Percentiles rank a stretch among this genome's conserved stretches.
Evolutionary conservation across 2,797 vertebrate genomes (phyloP).

Genomic region (Streptopelia turtur): DNA sequence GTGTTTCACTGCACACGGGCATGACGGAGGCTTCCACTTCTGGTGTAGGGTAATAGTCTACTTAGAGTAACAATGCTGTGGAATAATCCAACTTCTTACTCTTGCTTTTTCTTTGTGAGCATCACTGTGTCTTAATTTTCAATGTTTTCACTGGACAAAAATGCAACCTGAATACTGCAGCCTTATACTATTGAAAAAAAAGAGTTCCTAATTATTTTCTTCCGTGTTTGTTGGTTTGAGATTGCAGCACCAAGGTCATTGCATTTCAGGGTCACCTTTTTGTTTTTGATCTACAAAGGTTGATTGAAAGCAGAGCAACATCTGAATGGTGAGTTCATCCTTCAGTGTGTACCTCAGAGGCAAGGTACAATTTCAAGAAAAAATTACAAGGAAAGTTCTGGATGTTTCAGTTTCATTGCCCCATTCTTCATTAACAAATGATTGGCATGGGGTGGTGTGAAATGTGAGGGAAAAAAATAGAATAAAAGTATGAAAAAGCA

Average conservation of each 20-base stretch:
- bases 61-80: neutral
- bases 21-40: neutral
- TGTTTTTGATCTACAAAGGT: neutral
- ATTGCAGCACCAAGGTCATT: neutral
- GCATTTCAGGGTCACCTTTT: constrained; percentile 6
- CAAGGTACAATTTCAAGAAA: neutral
- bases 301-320: constrained; percentile 5
- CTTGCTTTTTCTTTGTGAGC: neutral
- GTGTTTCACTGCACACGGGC: neutral
- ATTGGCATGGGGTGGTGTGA: neutral
- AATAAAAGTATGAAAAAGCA: neutral
- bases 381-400: constrained; percentile 5
- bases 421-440: constrained; percentile 1
- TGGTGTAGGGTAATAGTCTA: neutral
- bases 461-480: constrained; percentile 29
- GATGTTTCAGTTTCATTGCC: neutral
- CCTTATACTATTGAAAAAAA: neutral
- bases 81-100: neutral
- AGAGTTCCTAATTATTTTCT: neutral
- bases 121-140: neutral
- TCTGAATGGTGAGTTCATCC: neutral
- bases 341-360: neutral
- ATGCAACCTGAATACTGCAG: neutral
- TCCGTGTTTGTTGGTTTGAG: neutral
- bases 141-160: neutral